Base-by-base conservation (phyloP, 2,888 invertebrate species). In the Atrina japonica region DNA sequence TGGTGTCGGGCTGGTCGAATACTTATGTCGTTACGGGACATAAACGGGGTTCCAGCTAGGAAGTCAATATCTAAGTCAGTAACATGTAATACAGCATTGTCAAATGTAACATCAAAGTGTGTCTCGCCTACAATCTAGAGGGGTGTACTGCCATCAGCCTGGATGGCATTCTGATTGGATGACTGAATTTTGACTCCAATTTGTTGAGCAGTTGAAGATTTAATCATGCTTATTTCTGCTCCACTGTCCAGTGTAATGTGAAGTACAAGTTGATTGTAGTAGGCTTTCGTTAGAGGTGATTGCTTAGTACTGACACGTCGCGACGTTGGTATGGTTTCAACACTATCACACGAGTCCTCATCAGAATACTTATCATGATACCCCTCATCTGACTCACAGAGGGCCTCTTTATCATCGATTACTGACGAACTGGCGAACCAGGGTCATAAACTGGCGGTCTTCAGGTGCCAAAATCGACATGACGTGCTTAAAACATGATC, bases 401-500 rank as follows among this genome's bases (percentile, higher is more conserved):
- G n/a, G n/a, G n/a, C n/a, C n/a, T n/a, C n/a, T n/a, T n/a, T n/a
- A n/a, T n/a, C n/a, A n/a, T n/a, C n/a, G n/a, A n/a, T n/a, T n/a
- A n/a, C n/a, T 9, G 5, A 6, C 43, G 11, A n/a, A 25, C 9
- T 65, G 56, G 3, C 69, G 27, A 11, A 69, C 35, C 25, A 52
- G 68, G 25, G 49, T 29, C 25, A 80, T 68, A 43, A 66, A 80
- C 21, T 49, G 29, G 47, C 53, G 66, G 40, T 80, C 80, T 23
- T 58, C 29, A 1, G 70, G 73, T 6, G 79, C 76, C n/a, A 81
- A 58, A 47, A 43, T n/a, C n/a, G 72, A 18, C 41, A 70, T 29
- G 78, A 78, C 16, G 30, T 55, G 23, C 78, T 77, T 5, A 82
- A 49, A 30, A 67, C 78, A 41, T 80, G 76, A 14, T 68, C 30